These are phyloP conservation scores for Pagetopsis macropterus DNA, from an alignment of 2,797 vertebrate species.

Conservation along the genomic window DNA sequence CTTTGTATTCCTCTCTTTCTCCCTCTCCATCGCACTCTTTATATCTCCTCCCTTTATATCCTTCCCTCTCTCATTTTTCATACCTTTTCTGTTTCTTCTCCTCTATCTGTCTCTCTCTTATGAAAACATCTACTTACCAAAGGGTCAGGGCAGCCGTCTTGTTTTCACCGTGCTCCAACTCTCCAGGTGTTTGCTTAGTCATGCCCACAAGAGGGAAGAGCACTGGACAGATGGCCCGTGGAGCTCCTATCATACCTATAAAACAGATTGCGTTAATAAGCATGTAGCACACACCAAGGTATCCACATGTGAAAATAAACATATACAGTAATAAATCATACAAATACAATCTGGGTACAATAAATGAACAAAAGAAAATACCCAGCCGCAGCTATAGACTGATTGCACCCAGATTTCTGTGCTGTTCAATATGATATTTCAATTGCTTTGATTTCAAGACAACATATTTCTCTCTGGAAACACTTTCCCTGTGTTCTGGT, in stretches of 20 bases:
- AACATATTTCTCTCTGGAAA: constrained; percentile 57
- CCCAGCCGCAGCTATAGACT: constrained; percentile 22
- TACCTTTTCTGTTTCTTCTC: constrained; percentile 1
- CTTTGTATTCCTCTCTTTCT: constrained; percentile 70
- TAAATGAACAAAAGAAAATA: constrained; percentile 19
- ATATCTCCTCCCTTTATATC: constrained; percentile 26
- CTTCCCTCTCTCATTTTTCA: constrained; percentile 18
- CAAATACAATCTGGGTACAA: constrained; percentile 20
- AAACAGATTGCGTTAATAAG: constrained; percentile 54
- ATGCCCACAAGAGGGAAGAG: constrained; percentile 44
- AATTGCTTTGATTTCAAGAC: constrained; percentile 57
- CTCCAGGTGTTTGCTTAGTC: constrained; percentile 41
- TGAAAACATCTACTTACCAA: constrained; percentile 30
- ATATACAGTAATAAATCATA: constrained; percentile 36
- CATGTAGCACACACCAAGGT: constrained; percentile 19
- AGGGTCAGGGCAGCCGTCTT: constrained; percentile 40
- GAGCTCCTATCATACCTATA: constrained; percentile 28
- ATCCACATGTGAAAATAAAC: constrained; percentile 1
- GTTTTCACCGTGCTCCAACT: constrained; percentile 31
- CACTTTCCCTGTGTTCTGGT: constrained; percentile 61
- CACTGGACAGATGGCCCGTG: constrained; percentile 47
- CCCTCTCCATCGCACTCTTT: constrained; percentile 14
- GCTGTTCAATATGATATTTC: constrained; percentile 49
- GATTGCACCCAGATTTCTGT: constrained; percentile 26
- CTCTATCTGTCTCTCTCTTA: constrained; percentile 12